These are phyloP conservation scores for Bimastos eiseni DNA, from an alignment of 2,888 invertebrate genomes.

Conservation along the genomic window DNA sequence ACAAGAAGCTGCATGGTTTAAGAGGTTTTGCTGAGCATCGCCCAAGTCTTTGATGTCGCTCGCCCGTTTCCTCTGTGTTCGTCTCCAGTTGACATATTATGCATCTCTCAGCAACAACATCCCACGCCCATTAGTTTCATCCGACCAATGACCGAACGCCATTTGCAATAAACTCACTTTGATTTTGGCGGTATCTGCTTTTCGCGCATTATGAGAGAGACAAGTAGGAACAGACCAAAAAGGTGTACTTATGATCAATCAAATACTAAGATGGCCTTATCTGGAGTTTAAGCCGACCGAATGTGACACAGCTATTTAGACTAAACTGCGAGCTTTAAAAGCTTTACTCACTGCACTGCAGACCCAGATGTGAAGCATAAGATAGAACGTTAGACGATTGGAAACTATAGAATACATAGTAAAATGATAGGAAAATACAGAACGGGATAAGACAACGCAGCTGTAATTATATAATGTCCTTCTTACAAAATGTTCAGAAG, in stretches of 20 bases:
- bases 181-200: neutral
- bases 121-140: neutral
- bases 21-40: neutral
- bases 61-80: too few relatives aligned
- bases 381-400: neutral
- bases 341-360: neutral
- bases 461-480: too few relatives aligned
- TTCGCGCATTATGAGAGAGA: neutral
- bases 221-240: too few relatives aligned
- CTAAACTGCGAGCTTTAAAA: neutral
- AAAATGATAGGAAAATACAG: neutral
- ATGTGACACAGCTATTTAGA: neutral
- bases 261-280: neutral
- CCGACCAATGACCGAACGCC: neutral
- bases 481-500: too few relatives aligned
- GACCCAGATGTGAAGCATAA: neutral
- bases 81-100: neutral
- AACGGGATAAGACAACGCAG: neutral
- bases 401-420: neutral
- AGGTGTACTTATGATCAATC: neutral
- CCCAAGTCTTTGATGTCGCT: neutral
- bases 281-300: neutral
- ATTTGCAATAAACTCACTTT: neutral
- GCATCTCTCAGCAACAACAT: neutral
- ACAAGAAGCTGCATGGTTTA: neutral